A percentile compares a stretch with the other conserved stretches of the same genome.
Evolutionary conservation across 2,797 vertebrate species (phyloP).

Genomic region (Epinephelus coioides): DNA sequence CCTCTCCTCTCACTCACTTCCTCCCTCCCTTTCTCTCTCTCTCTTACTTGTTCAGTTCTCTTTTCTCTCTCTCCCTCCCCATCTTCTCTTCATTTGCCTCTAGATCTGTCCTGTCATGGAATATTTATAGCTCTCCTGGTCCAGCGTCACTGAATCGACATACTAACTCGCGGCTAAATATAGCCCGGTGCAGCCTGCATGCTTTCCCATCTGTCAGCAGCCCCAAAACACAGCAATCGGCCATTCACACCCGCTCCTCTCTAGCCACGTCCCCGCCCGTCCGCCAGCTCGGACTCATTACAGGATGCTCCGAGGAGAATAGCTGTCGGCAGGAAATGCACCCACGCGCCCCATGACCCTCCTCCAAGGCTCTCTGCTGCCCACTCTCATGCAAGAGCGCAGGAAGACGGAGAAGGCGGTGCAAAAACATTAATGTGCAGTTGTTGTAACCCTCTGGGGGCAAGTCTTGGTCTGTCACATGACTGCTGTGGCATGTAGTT

Average conservation of each 20-base stretch:
- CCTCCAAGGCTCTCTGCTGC: constrained; percentile 47
- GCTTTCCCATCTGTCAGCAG: constrained; percentile 85
- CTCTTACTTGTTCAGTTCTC: constrained; percentile 63
- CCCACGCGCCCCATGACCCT: constrained; percentile 60
- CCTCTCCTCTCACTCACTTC: constrained; percentile 67
- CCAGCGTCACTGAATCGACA: constrained; percentile 86
- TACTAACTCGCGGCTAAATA: constrained; percentile 85
- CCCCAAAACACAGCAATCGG: constrained; percentile 75
- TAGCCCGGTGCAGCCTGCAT: constrained; percentile 78
- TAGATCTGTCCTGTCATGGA: constrained; percentile 85
- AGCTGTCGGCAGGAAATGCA: constrained; percentile 65
- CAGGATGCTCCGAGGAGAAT: constrained; percentile 60
- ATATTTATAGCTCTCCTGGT: constrained; percentile 87
- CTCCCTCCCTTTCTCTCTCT: constrained; percentile 65
- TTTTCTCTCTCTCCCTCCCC: constrained; percentile 58
- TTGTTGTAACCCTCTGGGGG: constrained; percentile 61
- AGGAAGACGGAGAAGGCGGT: constrained; percentile 21
- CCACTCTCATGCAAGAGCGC: constrained; percentile 34
- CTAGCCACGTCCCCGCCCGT: constrained; percentile 49
- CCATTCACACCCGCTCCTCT: constrained; percentile 73
- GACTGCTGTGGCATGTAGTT: constrained; percentile 34
- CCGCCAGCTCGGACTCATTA: constrained; percentile 65
- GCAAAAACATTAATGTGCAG: constrained; percentile 47
- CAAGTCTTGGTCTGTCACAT: constrained; percentile 46
- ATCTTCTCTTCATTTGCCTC: constrained; percentile 70